Evolutionary conservation across 2,113 vertebrate genomes (phyloP).

Genomic region (Leucopsar rothschildi): DNA sequence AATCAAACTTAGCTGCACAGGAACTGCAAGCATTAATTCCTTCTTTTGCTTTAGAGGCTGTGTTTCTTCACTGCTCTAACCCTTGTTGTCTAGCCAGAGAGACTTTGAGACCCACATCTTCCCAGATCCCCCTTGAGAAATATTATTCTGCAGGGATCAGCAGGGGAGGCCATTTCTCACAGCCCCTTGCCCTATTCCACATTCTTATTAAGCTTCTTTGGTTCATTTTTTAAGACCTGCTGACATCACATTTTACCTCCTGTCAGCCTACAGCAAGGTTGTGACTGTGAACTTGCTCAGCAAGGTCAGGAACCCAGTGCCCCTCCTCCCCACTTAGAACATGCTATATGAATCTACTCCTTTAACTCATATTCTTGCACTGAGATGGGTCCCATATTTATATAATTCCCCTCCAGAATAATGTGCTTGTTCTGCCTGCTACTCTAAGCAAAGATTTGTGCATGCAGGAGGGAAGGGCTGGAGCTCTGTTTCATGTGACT

Average conservation of each 20-base stretch:
- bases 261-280: neutral
- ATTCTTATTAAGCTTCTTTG: neutral
- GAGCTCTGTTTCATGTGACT: slow-evolving; percentile 17
- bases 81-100: neutral
- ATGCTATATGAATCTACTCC: neutral
- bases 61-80: neutral
- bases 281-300: neutral
- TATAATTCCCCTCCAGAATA: neutral
- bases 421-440: neutral
- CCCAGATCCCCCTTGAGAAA: neutral
- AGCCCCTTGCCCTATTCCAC: neutral
- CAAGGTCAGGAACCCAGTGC: neutral
- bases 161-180: neutral
- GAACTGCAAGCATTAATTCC: neutral
- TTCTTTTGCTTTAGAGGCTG: neutral
- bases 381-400: neutral
- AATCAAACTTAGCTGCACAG: neutral
- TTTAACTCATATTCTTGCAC: neutral
- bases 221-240: neutral
- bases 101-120: neutral
- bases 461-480: neutral
- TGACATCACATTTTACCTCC: neutral
- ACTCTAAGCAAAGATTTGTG: neutral
- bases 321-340: neutral
- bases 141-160: neutral